A percentile compares a stretch with the other conserved stretches of the same genome.
Conservation (phyloP, 2,797 vertebrate species). For the Syndactyla subalaris region DNA sequence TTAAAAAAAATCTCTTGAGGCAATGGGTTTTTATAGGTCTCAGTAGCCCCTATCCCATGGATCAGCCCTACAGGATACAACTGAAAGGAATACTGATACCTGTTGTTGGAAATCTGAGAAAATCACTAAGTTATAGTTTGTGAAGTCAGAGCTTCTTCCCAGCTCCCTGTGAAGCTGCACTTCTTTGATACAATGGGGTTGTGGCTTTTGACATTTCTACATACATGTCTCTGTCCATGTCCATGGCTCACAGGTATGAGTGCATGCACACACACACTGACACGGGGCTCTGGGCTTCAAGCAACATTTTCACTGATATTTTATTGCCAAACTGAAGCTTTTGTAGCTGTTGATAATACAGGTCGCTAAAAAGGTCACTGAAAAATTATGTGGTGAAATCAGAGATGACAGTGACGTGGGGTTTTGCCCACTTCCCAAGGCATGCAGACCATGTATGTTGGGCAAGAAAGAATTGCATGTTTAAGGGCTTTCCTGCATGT, state of each 20-base stretch:
- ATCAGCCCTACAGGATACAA: neutral
- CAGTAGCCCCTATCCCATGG: neutral
- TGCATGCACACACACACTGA: neutral
- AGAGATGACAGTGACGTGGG: neutral
- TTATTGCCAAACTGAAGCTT: neutral
- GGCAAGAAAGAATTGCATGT: neutral
- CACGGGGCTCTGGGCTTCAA: neutral
- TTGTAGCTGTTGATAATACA: neutral
- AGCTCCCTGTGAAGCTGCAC: neutral
- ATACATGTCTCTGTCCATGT: fast-evolving
- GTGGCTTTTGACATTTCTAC: neutral
- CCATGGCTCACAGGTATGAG: fast-evolving
- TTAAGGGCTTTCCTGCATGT: neutral
- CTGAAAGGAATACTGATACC: neutral
- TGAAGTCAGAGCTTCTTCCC: neutral
- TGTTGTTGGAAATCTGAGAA: neutral
- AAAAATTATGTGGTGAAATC: neutral
- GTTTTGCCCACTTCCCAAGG: neutral
- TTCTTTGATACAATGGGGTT: neutral
- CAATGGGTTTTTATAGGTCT: neutral
- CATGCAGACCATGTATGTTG: fast-evolving
- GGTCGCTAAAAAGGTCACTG: neutral
- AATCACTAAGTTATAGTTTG: neutral
- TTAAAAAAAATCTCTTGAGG: neutral
- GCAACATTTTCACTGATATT: neutral